Percentiles rank a stretch among this genome's conserved stretches.
phyloP scores from a whole-genome alignment of 2,888 invertebrate genomes.

The Xestoiulus laeticollis region DNA sequence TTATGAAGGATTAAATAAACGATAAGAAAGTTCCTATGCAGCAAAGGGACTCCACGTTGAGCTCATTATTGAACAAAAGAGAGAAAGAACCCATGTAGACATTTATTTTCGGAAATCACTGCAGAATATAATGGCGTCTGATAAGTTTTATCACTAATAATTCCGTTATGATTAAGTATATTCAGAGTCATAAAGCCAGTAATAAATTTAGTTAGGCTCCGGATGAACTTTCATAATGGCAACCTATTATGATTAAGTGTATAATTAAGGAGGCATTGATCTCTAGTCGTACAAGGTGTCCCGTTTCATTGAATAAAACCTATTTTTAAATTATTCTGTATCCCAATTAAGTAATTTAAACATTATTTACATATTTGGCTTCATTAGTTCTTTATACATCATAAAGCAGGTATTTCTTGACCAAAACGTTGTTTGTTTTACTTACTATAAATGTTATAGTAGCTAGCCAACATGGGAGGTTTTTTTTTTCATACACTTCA shows the following conservation, averaged over 20 bases:
- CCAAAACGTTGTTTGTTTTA: no score
- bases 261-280: not conserved
- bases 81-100: not conserved
- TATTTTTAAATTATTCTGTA: not conserved
- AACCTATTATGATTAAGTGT: slow-evolving; percentile 28
- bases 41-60: not conserved
- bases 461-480: no score
- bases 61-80: not conserved
- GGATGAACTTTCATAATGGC: not conserved
- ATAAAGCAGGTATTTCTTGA: no score
- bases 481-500: no score
- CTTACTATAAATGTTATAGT: not conserved
- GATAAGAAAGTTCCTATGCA: not conserved
- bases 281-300: not conserved
- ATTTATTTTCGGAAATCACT: not conserved
- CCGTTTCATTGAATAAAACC: not conserved
- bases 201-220: not conserved
- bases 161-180: not conserved
- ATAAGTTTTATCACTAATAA: slow-evolving; percentile 29
- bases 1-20: not conserved
- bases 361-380: no score
- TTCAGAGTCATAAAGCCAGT: not conserved
- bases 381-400: no score
- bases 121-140: slow-evolving; percentile 3
- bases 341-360: no score